Evolutionary conservation across 2,888 invertebrate genomes (phyloP).

Genomic region (Mantis religiosa): DNA sequence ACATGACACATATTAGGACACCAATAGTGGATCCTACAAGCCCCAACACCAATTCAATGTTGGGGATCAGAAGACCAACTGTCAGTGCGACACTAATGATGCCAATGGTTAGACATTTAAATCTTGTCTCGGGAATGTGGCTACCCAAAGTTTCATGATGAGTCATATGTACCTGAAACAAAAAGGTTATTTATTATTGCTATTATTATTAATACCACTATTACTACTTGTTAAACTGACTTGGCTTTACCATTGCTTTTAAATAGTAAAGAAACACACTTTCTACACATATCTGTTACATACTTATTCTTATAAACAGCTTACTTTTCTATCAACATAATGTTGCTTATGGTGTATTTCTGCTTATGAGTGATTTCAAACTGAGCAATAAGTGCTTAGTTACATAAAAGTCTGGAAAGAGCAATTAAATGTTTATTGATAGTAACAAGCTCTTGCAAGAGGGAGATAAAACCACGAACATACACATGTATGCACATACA

Average conservation of each 20-base stretch:
- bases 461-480: too few species aligned
- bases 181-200: not conserved
- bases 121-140: constrained; percentile 80
- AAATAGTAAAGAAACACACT: not conserved
- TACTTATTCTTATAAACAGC: too few species aligned
- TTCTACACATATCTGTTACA: too few species aligned
- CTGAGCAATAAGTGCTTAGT: too few species aligned
- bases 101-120: constrained; percentile 75
- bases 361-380: too few species aligned
- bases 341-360: too few species aligned
- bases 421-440: too few species aligned
- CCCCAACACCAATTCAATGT: constrained; percentile 90
- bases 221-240: not conserved
- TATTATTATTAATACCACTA: not conserved
- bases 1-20: constrained; percentile 85
- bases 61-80: constrained; percentile 84
- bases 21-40: constrained; percentile 94
- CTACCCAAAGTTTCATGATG: constrained; percentile 60
- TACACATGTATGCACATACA: too few species aligned
- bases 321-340: too few species aligned
- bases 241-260: not conserved
- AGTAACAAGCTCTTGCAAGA: too few species aligned
- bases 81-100: constrained; percentile 73
- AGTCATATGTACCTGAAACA: constrained; percentile 54
- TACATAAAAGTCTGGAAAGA: too few species aligned